phyloP scores from a whole-genome alignment of 2,797 vertebrate genomes.

The Peromyscus nudipes region DNA sequence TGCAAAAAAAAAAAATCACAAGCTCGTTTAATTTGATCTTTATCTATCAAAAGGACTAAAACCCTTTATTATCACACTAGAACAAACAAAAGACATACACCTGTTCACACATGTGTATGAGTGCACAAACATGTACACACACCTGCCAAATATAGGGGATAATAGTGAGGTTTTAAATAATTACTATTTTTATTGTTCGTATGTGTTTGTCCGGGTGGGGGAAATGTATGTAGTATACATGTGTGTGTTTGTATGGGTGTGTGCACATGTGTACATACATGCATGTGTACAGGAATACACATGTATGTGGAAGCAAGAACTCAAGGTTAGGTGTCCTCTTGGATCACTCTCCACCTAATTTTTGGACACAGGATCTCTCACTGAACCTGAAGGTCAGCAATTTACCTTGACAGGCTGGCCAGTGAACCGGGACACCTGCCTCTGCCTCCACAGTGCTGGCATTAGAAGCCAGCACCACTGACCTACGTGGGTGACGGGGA shows the following conservation, averaged over 20 bases:
- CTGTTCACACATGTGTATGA: background rate
- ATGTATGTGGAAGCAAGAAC: background rate
- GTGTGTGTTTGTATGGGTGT: background rate
- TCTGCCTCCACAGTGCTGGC: background rate
- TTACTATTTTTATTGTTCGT: background rate
- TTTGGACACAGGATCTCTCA: background rate
- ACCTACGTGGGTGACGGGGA: too few species aligned
- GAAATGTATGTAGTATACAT: background rate
- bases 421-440: background rate
- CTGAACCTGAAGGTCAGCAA: background rate
- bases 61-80: background rate
- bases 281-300: background rate
- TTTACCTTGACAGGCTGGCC: background rate
- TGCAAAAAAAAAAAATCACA: background rate
- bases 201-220: too few species aligned
- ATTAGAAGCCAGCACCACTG: background rate
- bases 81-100: background rate
- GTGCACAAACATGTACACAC: background rate
- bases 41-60: background rate
- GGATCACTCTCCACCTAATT: background rate
- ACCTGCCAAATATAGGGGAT: background rate
- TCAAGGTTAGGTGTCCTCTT: background rate
- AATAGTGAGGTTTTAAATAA: conserved; percentile 17
- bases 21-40: background rate
- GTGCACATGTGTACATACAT: background rate